Evolutionary conservation across 2,113 vertebrate genomes (phyloP).

Genomic region (Stomatorhinus ivindoensis): DNA sequence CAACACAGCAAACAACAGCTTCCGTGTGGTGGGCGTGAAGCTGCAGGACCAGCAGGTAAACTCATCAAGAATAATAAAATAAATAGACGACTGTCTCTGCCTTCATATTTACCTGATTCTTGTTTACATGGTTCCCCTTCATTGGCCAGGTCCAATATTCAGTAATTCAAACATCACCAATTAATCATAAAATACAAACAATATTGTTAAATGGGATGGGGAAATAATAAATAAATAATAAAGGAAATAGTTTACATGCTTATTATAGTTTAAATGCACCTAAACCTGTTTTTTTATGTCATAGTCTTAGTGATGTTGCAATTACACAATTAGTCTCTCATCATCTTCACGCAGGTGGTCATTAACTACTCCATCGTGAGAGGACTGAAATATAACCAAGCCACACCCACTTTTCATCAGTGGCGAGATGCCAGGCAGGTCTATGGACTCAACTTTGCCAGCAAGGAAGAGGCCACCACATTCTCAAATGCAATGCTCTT

Average conservation of each 20-base stretch:
- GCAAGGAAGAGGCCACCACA: slow-evolving; percentile 95
- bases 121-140: neutral
- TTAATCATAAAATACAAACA: neutral
- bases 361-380: slow-evolving; percentile 99
- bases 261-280: neutral
- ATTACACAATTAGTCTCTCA: neutral
- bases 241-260: neutral
- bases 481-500: slow-evolving; percentile 98
- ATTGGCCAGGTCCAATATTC: neutral
- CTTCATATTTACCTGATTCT: neutral
- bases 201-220: neutral
- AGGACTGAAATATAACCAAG: slow-evolving; percentile 98
- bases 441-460: slow-evolving; percentile 95
- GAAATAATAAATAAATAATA: neutral
- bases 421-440: slow-evolving; percentile 97
- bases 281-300: neutral
- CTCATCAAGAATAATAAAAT: neutral
- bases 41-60: slow-evolving; percentile 74
- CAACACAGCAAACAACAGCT: slow-evolving; percentile 94
- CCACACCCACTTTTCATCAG: slow-evolving; percentile 96
- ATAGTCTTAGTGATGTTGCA: neutral
- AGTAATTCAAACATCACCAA: neutral
- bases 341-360: slow-evolving; percentile 72
- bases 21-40: slow-evolving; percentile 96
- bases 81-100: neutral